Percentiles rank a stretch among this genome's conserved stretches.
These are phyloP conservation scores for Triplophysa bombifrons DNA, from an alignment of 2,797 vertebrate genomes.

Conservation along the genomic window DNA sequence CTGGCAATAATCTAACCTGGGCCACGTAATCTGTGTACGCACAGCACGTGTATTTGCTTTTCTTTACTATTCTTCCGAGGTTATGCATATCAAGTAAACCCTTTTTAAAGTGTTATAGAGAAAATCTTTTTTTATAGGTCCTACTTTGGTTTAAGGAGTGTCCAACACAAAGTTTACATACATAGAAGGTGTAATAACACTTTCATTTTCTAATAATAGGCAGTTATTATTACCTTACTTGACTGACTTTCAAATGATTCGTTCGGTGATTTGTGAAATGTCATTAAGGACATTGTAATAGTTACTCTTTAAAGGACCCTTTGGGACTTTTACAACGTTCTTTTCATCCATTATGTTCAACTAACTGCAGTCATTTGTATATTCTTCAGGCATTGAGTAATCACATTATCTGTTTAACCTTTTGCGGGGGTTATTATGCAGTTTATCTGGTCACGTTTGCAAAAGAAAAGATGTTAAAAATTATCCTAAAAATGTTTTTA, in stretches of 20 bases:
- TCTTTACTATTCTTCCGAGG: not conserved
- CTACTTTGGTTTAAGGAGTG: too few species aligned
- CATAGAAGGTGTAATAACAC: too few species aligned
- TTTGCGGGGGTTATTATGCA: not conserved
- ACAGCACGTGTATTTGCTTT: constrained; percentile 15
- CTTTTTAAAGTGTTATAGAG: not conserved
- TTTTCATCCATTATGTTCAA: not conserved
- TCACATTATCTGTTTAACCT: not conserved
- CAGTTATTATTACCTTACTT: too few species aligned
- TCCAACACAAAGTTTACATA: too few species aligned
- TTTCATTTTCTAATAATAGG: too few species aligned
- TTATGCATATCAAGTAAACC: not conserved
- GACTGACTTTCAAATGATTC: too few species aligned
- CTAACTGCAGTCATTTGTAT: not conserved
- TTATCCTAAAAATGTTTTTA: not conserved
- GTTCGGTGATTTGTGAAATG: too few species aligned
- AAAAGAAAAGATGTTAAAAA: not conserved
- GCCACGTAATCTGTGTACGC: not conserved
- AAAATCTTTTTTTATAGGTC: too few species aligned
- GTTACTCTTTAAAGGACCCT: not conserved
- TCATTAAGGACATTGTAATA: too few species aligned
- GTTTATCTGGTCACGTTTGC: not conserved
- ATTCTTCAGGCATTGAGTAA: not conserved
- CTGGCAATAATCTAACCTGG: constrained; percentile 5
- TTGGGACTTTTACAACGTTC: not conserved